phyloP scores from a whole-genome alignment of 1,140 invertebrate species.

The Drosophila pruinosa region DNA sequence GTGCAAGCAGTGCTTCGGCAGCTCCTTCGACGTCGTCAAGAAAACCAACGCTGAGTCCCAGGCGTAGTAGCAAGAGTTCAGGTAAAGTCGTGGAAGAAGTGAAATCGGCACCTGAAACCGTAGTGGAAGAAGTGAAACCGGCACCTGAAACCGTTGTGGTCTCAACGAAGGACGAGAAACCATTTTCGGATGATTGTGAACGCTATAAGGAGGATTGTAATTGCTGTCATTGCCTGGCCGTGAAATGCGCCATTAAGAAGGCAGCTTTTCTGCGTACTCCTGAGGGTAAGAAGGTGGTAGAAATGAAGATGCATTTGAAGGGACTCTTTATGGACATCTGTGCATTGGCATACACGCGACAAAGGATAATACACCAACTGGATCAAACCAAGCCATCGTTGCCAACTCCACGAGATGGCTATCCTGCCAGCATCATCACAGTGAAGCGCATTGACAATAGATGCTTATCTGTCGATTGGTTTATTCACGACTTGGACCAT shows the following conservation, averaged over 20 bases:
- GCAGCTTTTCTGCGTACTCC: slow-evolving; percentile 35
- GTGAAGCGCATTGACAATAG: slow-evolving; percentile 29
- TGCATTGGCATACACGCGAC: slow-evolving; percentile 34
- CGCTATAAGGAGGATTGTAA: slow-evolving; percentile 37
- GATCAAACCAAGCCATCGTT: slow-evolving; percentile 13
- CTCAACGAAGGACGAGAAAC: not conserved
- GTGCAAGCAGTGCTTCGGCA: slow-evolving; percentile 55
- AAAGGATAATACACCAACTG: slow-evolving; percentile 13
- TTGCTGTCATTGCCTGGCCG: slow-evolving; percentile 57
- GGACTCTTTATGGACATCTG: slow-evolving; percentile 60
- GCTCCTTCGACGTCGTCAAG: not conserved
- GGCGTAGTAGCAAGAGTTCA: not conserved
- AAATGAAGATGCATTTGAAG: slow-evolving; percentile 55
- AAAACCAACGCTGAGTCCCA: too few species aligned
- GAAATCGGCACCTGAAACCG: not conserved
- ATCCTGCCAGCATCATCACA: slow-evolving; percentile 38
- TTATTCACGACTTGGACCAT: slow-evolving; percentile 43
- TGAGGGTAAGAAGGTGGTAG: slow-evolving; percentile 40
- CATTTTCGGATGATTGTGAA: slow-evolving; percentile 14
- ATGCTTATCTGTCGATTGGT: slow-evolving; percentile 49
- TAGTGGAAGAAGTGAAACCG: not conserved
- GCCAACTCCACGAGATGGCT: slow-evolving; percentile 23
- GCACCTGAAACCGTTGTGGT: not conserved
- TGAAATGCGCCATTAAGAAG: slow-evolving; percentile 29
- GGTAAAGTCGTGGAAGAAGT: not conserved